Conservation (phyloP, 2,113 vertebrate species). For the Rafetus swinhoei region DNA sequence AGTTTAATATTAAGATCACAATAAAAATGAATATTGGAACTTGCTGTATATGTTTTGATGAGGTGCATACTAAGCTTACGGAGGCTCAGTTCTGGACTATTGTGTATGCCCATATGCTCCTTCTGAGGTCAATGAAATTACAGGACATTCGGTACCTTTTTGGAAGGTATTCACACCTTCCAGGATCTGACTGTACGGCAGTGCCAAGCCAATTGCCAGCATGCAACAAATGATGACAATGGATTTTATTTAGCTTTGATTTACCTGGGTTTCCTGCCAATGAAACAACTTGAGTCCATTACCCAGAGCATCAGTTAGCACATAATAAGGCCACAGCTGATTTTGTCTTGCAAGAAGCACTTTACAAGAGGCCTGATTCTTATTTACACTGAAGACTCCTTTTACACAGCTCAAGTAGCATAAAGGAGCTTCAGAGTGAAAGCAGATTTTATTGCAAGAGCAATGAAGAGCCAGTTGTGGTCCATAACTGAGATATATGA, state of each 20-base stretch:
- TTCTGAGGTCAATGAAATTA: conserved; percentile 19
- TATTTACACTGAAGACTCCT: not conserved
- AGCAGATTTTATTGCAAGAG: not conserved
- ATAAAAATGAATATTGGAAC: not conserved
- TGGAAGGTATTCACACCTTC: conserved; percentile 2
- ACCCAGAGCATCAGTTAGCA: not conserved
- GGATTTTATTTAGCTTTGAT: not conserved
- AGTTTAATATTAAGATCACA: not conserved
- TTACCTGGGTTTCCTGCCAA: not conserved
- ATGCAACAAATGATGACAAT: not conserved
- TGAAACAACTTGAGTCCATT: not conserved
- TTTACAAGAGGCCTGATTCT: not conserved
- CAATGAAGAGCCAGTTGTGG: not conserved
- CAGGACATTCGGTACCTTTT: not conserved
- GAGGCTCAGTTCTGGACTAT: not conserved
- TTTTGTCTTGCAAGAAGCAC: not conserved
- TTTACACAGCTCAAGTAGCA: not conserved
- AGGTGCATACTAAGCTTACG: not conserved
- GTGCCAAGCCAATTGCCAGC: not conserved
- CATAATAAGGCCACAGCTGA: not conserved
- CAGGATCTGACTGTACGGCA: not conserved
- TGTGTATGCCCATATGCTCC: not conserved
- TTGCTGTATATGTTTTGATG: not conserved
- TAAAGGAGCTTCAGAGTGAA: not conserved
- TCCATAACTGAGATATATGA: not conserved